Percentiles rank a stretch among this genome's conserved stretches.
Evolutionary conservation across 2,888 invertebrate species (phyloP).

Genomic region (Automeris io): DNA sequence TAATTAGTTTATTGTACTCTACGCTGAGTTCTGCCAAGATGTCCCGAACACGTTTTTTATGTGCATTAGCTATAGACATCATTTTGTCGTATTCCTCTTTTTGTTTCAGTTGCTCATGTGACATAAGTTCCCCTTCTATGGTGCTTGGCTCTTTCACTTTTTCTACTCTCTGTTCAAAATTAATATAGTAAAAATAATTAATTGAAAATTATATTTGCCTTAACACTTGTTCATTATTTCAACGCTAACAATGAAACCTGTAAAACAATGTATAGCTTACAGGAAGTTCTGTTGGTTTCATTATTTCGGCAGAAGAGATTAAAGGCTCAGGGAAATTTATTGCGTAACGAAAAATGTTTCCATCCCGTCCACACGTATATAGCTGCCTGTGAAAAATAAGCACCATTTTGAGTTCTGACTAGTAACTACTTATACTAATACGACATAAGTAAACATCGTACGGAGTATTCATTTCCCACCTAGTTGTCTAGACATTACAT

Average conservation of each 20-base stretch:
- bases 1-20: slow-evolving; percentile 76
- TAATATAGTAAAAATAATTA: neutral
- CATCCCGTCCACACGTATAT: slow-evolving; percentile 83
- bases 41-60: slow-evolving; percentile 77
- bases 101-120: slow-evolving; percentile 82
- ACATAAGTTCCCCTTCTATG: slow-evolving; percentile 59
- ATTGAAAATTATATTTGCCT: no score
- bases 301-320: slow-evolving; percentile 21
- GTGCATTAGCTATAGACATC: slow-evolving; percentile 78
- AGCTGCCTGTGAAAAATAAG: slow-evolving; percentile 44
- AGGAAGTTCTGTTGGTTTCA: slow-evolving; percentile 21
- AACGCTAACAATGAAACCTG: neutral
- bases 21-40: slow-evolving; percentile 72
- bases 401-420: slow-evolving; percentile 1
- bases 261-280: slow-evolving; percentile 29
- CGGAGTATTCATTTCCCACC: no score
- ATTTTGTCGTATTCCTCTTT: slow-evolving; percentile 81
- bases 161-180: slow-evolving; percentile 30
- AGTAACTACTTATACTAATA: neutral
- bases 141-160: slow-evolving; percentile 51
- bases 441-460: no score
- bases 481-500: no score
- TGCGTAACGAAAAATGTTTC: slow-evolving; percentile 84
- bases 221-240: neutral
- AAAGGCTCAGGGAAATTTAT: slow-evolving; percentile 67